Evolutionary conservation across 2,113 vertebrate genomes (phyloP).

Genomic region (Pituophis catenifer): DNA sequence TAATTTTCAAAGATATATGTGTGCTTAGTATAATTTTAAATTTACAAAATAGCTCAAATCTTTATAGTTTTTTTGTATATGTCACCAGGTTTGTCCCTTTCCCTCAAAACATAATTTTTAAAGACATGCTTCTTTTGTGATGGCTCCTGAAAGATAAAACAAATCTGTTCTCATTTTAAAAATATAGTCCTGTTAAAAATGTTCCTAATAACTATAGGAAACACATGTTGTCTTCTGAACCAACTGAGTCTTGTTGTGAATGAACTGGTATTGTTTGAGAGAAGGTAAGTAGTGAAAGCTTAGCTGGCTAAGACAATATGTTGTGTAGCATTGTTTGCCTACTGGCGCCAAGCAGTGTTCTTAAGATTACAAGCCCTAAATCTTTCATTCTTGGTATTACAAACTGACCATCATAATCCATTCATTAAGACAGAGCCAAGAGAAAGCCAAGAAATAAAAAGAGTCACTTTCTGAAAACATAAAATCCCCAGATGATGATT

Average conservation of each 20-base stretch:
- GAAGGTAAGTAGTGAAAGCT: slow-evolving; percentile 70
- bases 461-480: slow-evolving; percentile 42
- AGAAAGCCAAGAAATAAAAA: slow-evolving; percentile 48
- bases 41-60: neutral
- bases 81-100: neutral
- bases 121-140: neutral
- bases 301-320: slow-evolving; percentile 70
- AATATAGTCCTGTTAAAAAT: neutral
- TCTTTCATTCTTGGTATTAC: slow-evolving; percentile 68
- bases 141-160: neutral
- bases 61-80: neutral
- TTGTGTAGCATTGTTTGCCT: slow-evolving; percentile 67
- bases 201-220: slow-evolving; percentile 25
- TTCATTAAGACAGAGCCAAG: slow-evolving; percentile 47
- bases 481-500: slow-evolving; percentile 46
- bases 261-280: slow-evolving; percentile 63
- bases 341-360: slow-evolving; percentile 66
- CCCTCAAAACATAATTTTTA: neutral
- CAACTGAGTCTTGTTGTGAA: slow-evolving; percentile 59
- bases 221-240: slow-evolving; percentile 60
- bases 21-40: neutral
- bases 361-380: slow-evolving; percentile 67
- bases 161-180: neutral
- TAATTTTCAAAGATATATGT: neutral
- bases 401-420: slow-evolving; percentile 65